Evolutionary conservation across 2,113 vertebrate genomes (phyloP).

Genomic region (Castor canadensis): DNA sequence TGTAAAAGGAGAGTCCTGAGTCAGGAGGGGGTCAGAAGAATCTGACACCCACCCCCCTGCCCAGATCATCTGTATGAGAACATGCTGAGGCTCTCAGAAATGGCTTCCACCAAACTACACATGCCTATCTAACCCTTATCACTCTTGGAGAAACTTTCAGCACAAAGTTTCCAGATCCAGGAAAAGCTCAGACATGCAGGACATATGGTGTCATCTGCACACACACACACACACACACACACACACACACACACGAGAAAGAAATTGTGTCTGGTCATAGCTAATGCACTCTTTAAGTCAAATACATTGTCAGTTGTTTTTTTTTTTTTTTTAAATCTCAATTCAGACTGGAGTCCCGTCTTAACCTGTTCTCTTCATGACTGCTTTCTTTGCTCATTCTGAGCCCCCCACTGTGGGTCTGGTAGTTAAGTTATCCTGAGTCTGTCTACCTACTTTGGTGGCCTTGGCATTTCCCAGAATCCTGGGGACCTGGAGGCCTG

Average conservation of each 20-base stretch:
- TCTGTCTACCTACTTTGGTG: background rate
- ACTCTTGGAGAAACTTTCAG: background rate
- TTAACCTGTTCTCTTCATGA: background rate
- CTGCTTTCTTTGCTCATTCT: background rate
- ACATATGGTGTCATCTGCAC: background rate
- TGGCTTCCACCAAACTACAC: background rate
- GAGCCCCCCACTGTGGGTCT: background rate
- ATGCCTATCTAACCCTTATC: background rate
- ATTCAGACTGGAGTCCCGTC: background rate
- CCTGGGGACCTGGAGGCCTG: background rate
- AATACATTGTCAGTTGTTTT: background rate
- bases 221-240: background rate
- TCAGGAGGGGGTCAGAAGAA: background rate
- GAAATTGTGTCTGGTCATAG: background rate
- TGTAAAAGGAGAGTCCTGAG: background rate
- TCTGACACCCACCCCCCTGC: background rate
- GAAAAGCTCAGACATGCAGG: background rate
- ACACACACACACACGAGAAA: too few relatives aligned
- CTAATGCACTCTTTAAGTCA: background rate
- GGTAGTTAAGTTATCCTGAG: background rate
- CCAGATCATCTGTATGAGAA: background rate
- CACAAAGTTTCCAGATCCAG: background rate
- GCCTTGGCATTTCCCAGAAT: background rate
- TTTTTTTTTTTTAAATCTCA: background rate
- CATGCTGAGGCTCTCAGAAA: background rate